A percentile compares a stretch with the other conserved stretches of the same genome.
These are phyloP conservation scores for Gadopsis marmoratus DNA, from an alignment of 2,797 vertebrate species.

Conservation along the genomic window DNA sequence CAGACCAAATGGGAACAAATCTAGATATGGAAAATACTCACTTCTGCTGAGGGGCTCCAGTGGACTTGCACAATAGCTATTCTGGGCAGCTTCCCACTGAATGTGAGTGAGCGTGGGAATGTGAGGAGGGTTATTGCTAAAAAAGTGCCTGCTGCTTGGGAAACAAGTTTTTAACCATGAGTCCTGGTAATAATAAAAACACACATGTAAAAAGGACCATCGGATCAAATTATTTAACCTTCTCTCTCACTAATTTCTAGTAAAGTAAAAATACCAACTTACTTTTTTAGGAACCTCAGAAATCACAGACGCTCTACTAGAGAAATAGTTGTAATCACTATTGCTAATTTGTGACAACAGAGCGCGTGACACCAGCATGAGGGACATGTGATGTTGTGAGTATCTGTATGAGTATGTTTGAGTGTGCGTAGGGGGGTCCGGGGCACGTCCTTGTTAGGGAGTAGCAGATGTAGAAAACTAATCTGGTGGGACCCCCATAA, in stretches of 20 bases:
- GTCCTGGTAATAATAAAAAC: conserved; percentile 11
- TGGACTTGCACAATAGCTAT: conserved; percentile 35
- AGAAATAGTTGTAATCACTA: not conserved
- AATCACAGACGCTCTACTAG: not conserved
- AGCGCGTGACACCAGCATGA: conserved; percentile 7
- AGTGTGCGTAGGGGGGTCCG: conserved; percentile 9
- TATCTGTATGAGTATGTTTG: conserved; percentile 11
- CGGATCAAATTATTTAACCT: not conserved
- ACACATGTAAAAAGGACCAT: not conserved
- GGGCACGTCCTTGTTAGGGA: conserved; percentile 55
- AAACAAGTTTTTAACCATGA: not conserved
- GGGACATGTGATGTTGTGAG: conserved; percentile 16
- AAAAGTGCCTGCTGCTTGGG: conserved; percentile 30
- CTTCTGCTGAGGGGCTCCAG: conserved; percentile 10
- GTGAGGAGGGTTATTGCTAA: conserved; percentile 25
- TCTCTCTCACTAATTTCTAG: not conserved
- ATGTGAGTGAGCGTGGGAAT: conserved; percentile 41
- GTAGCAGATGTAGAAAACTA: conserved; percentile 73
- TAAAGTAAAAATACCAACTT: not conserved
- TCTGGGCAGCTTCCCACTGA: conserved; percentile 33
- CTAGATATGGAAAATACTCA: conserved; percentile 4
- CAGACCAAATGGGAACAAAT: conserved; percentile 4
- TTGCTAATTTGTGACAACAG: not conserved
- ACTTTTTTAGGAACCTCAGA: not conserved
- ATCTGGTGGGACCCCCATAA: conserved; percentile 76